Evolutionary conservation across 2,888 invertebrate genomes (phyloP), one percentile per base, ranked within the genome.

Genomic region (Polyommatus icarus): DNA sequence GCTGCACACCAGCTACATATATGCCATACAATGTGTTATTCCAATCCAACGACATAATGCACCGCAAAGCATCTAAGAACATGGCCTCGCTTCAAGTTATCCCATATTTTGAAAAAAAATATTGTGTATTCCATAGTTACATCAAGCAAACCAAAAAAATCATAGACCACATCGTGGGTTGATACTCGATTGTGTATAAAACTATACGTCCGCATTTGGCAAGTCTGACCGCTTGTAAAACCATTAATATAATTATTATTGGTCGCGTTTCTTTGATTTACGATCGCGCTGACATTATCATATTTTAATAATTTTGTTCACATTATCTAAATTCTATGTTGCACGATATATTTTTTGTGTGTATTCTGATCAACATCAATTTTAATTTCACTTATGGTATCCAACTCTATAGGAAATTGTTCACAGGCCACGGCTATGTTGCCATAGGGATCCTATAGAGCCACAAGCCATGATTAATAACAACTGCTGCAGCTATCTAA

Each of bases 211-310:
- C 67, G 29, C 67, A 67, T 67, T 67, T 29, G 50, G 75, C 75
- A 75, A 29, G 54, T 18, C 50, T 29, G 75, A 54, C 75, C 73
- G 73, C 50, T 75, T 50, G 73, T 73, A 50, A 75, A 50, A 75
- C 46, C 50, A 54, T 54, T 75, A 54, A 54, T 50, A 75, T 75
- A 54, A 75, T 75, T 54, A 75, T 75, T 50, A 75, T 75, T 50
- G 50, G 29, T 29, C 75, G 75, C 46, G 75, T 75, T 50, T 50
- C 50, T 75, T 75, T 75, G 75, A 75, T 75, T 75, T 54, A 75
- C 54, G 54, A 50, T 50, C 24, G 29, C 46, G 54, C 24, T 54
- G 32, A 75, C 75, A 75, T 75, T 75, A 29, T 50, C 18, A 73
- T 46, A 40, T 46, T 73, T 40, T 73, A 46, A 40, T 67, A 67